Evolutionary conservation across 92 coral and sea anemone genomes (phyloP), one percentile per base, ranked within the genome.

Genomic region (Phymanthus crucifer): DNA sequence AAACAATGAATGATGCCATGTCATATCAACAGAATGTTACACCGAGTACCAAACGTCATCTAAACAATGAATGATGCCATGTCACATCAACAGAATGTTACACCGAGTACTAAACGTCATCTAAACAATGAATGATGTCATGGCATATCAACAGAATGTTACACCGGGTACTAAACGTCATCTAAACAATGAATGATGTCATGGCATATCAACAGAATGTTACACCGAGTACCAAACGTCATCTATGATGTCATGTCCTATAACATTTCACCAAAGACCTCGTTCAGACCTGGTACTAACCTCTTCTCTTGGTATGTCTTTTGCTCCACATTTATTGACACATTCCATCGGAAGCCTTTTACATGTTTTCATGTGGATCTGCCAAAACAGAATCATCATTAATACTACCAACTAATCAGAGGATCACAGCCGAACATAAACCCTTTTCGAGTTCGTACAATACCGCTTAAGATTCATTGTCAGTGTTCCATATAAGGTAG

Each of bases 221-320:
- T 2, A 17, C 48, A 43, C 10, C 13, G 48, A 43, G 48, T 43
- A 43, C 14, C n/a, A 76, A 91, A 84, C 56, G 98, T 71, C 93
- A 96, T 89, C 99, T 96, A 71, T n/a, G n/a, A n/a, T 61, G 16
- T n/a, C 10, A 6, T 6, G 1, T 61, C 68, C 26, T 61, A 61
- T 61, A 17, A 43, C 48, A 9, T 6, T 2, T 14, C 48, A 43
- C 10, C 13, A 17, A 43, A 17, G 43, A 6, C 10, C 43, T 10
- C 10, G 2, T 0, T 10, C 14, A 43, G 48, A 43, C 48, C 27
- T 54, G 27, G 2, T 21, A 54, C 64, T 34, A 75, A 93, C 99
- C 94, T 95, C 99, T 65, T 95, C 99, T 79, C 99, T 91, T 43
- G 99, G 98, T 24, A 95, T 95, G 46, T 95, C 99, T 78, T 95